A percentile compares a stretch with the other conserved stretches of the same genome.
phyloP scores from a whole-genome alignment of 2,888 invertebrate genomes.

The Seira sanloemensis region DNA sequence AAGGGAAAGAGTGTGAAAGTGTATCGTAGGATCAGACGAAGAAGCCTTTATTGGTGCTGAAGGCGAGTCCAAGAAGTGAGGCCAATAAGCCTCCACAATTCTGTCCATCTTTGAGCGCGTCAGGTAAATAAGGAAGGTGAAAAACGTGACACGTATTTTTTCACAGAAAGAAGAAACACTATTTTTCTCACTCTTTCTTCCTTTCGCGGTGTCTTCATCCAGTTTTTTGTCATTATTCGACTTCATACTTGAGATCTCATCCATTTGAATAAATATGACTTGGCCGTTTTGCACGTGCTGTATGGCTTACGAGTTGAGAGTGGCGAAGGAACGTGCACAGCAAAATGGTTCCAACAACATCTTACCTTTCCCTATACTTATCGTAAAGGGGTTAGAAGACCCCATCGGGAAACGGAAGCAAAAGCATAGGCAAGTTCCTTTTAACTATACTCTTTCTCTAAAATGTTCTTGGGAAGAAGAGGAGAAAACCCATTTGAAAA shows the following conservation, averaged over 20 bases:
- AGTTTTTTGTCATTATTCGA: conserved; percentile 20
- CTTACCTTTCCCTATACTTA: too few species aligned
- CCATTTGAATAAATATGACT: conserved; percentile 58
- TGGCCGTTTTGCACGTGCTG: conserved; percentile 6
- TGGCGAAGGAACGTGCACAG: background rate
- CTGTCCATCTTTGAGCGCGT: too few species aligned
- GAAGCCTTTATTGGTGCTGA: background rate
- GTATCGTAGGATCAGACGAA: background rate
- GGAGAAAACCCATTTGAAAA: too few species aligned
- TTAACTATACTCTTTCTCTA: too few species aligned
- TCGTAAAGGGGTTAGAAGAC: too few species aligned
- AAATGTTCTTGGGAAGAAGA: too few species aligned
- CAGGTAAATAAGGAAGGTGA: background rate
- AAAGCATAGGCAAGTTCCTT: too few species aligned
- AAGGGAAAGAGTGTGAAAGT: background rate
- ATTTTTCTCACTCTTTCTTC: too few species aligned
- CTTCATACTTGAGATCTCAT: conserved; percentile 32
- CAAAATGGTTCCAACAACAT: too few species aligned
- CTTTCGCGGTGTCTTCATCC: background rate
- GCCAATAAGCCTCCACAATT: too few species aligned
- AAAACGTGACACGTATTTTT: conserved; percentile 1
- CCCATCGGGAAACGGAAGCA: background rate
- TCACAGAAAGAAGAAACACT: background rate
- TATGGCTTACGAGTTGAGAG: background rate
- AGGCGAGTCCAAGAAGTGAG: background rate